Conservation (phyloP, 2,113 vertebrate genomes). For the Sporophila hypoxantha region DNA sequence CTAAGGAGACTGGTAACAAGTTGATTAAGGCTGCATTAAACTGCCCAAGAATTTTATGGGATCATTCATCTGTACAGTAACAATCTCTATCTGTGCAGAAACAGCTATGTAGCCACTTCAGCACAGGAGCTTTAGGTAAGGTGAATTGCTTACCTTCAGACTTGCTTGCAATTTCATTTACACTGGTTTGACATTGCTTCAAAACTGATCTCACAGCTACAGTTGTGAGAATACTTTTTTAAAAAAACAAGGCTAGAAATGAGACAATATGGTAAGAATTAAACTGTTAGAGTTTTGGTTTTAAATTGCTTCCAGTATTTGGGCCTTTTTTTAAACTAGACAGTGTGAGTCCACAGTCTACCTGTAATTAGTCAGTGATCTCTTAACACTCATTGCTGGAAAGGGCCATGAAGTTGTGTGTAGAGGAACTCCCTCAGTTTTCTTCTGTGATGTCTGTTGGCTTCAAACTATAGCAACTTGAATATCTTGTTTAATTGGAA, state of each 20-base stretch:
- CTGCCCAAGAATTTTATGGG: neutral
- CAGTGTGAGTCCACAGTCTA: neutral
- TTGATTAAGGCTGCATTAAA: neutral
- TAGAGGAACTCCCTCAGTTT: neutral
- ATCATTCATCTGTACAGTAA: neutral
- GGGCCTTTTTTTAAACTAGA: neutral
- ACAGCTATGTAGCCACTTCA: neutral
- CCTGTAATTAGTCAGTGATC: neutral
- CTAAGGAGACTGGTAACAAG: neutral
- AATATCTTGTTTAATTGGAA: neutral
- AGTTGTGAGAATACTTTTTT: neutral
- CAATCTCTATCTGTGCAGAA: neutral
- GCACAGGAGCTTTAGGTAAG: neutral
- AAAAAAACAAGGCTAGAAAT: neutral
- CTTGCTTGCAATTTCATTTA: neutral
- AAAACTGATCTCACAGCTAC: neutral
- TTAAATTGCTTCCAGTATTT: neutral
- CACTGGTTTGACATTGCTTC: neutral
- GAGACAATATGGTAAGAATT: neutral
- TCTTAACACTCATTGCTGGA: neutral
- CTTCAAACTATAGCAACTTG: neutral
- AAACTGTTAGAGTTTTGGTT: neutral
- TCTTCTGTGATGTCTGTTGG: neutral
- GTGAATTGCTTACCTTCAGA: neutral
- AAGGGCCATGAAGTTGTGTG: neutral